These are phyloP conservation scores for Meiosimyza decipiens DNA, from an alignment of 2,888 invertebrate species.

Conservation along the genomic window DNA sequence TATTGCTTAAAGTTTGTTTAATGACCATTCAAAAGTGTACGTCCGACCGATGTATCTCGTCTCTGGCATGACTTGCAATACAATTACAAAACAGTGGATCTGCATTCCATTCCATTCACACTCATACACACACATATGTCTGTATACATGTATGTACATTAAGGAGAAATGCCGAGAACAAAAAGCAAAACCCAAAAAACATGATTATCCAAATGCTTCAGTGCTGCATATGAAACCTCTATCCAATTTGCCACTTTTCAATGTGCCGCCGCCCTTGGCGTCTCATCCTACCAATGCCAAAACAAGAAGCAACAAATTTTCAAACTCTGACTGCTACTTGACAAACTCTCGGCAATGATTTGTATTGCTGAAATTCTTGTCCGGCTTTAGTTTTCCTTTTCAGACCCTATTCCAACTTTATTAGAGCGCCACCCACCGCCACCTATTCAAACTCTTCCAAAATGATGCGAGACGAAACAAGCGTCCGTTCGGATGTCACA, in stretches of 20 bases:
- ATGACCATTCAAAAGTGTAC: slow-evolving; percentile 17
- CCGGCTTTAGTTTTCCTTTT: background rate
- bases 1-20: slow-evolving; percentile 37
- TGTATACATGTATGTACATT: background rate
- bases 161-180: background rate
- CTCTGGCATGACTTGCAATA: slow-evolving; percentile 19
- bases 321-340: slow-evolving; percentile 51
- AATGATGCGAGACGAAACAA: slow-evolving; percentile 9
- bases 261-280: slow-evolving; percentile 20
- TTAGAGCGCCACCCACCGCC: background rate
- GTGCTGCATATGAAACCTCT: background rate
- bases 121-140: background rate
- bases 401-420: background rate
- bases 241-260: slow-evolving; percentile 38
- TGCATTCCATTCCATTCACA: background rate
- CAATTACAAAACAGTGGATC: slow-evolving; percentile 11
- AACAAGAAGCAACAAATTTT: slow-evolving; percentile 44
- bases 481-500: slow-evolving; percentile 39
- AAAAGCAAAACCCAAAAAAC: too few species aligned
- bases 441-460: background rate
- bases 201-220: too few species aligned
- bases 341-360: slow-evolving; percentile 53
- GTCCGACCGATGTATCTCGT: background rate
- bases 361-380: slow-evolving; percentile 37
- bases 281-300: slow-evolving; percentile 19